phyloP scores from a whole-genome alignment of 2,888 invertebrate species.

The Fabriciana adippe region DNA sequence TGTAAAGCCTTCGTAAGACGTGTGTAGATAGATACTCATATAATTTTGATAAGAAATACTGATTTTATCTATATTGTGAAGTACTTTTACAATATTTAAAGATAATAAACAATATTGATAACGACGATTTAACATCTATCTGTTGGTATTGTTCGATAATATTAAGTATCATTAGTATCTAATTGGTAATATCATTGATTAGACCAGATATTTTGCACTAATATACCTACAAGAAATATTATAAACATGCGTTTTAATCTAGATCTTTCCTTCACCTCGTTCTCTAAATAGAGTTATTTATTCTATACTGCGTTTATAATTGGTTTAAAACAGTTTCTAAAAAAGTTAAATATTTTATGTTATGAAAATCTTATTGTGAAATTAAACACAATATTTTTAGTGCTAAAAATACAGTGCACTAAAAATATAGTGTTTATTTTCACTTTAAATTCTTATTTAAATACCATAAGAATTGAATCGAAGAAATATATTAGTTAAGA shows the following conservation, averaged over 20 bases:
- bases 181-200: constrained; percentile 56
- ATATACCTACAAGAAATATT: constrained; percentile 33
- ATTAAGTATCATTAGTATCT: constrained; percentile 66
- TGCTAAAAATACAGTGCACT: no score
- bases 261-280: constrained; percentile 24
- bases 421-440: no score
- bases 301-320: neutral
- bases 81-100: constrained; percentile 73
- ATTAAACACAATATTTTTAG: no score
- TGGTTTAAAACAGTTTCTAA: neutral
- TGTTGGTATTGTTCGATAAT: constrained; percentile 78
- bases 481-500: neutral
- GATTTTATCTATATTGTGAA: constrained; percentile 72
- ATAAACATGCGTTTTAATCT: constrained; percentile 23
- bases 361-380: no score
- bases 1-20: constrained; percentile 45
- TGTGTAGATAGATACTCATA: constrained; percentile 46
- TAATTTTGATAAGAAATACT: constrained; percentile 62
- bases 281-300: neutral
- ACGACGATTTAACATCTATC: constrained; percentile 70
- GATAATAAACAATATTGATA: constrained; percentile 77
- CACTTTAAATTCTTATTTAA: no score
- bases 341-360: neutral
- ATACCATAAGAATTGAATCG: neutral
- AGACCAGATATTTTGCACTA: constrained; percentile 50